A percentile compares a stretch with the other conserved stretches of the same genome.
Evolutionary conservation across 1,140 invertebrate genomes (phyloP).

Genomic region (Pogonognathellus flavescens): DNA sequence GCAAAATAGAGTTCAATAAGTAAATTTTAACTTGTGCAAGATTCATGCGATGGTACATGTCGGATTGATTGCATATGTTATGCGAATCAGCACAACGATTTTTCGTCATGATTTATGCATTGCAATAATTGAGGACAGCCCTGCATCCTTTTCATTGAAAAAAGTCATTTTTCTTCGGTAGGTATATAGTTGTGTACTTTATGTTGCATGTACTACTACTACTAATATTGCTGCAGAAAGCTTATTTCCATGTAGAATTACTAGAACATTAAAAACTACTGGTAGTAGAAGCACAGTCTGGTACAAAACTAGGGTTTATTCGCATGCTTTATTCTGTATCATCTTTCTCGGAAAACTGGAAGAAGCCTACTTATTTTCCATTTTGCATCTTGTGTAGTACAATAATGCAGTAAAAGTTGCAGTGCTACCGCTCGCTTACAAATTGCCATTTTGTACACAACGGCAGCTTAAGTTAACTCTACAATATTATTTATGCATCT

Average conservation of each 20-base stretch:
- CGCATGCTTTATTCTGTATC: neutral
- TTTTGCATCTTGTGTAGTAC: neutral
- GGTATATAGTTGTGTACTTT: neutral
- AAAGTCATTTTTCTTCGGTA: slow-evolving; percentile 14
- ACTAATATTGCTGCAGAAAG: neutral
- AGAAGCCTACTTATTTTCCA: neutral
- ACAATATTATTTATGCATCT: slow-evolving; percentile 23
- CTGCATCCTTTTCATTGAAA: slow-evolving; percentile 1
- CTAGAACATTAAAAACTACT: neutral
- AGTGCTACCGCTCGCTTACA: neutral
- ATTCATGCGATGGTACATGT: too few species aligned
- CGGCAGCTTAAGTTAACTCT: neutral
- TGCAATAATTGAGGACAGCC: neutral
- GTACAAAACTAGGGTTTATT: slow-evolving; percentile 10
- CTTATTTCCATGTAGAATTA: neutral
- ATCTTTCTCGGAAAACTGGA: neutral
- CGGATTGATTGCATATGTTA: too few species aligned
- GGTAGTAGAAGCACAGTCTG: neutral
- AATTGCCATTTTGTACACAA: slow-evolving; percentile 24
- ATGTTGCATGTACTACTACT: neutral
- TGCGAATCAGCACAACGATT: too few species aligned
- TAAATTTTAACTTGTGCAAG: too few species aligned
- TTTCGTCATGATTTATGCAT: slow-evolving; percentile 1
- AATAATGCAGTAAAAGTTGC: neutral
- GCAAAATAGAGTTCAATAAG: too few species aligned